phyloP scores from a whole-genome alignment of 2,888 invertebrate genomes.

The Drepana falcataria region DNA sequence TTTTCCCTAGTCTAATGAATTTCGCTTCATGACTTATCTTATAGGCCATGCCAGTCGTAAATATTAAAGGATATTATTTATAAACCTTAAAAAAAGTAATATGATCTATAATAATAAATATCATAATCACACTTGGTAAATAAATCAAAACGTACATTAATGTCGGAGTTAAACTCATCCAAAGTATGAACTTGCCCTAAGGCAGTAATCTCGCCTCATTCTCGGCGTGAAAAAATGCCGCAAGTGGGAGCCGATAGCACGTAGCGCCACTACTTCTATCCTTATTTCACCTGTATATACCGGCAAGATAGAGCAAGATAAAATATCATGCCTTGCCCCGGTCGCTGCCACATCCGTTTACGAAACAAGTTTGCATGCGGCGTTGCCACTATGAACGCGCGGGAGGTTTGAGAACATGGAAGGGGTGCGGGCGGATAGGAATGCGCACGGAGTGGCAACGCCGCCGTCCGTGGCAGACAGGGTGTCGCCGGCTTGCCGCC shows the following conservation, averaged over 20 bases:
- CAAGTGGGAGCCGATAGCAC: slow-evolving; percentile 80
- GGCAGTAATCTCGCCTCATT: slow-evolving; percentile 82
- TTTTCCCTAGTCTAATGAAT: too few species aligned
- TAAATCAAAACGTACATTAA: neutral
- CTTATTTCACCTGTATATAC: slow-evolving; percentile 32
- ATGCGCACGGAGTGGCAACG: slow-evolving; percentile 81
- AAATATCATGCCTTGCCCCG: slow-evolving; percentile 62
- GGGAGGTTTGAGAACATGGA: slow-evolving; percentile 59
- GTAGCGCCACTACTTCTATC: slow-evolving; percentile 75
- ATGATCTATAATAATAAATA: too few species aligned
- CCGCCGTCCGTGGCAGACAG: slow-evolving; percentile 92
- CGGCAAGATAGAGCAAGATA: slow-evolving; percentile 41
- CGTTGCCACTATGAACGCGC: slow-evolving; percentile 75
- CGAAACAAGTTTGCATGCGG: slow-evolving; percentile 83
- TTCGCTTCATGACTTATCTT: too few species aligned
- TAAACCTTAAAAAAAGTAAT: too few species aligned
- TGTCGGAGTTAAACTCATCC: neutral
- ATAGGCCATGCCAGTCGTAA: too few species aligned
- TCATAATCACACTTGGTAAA: too few species aligned
- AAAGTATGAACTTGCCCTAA: slow-evolving; percentile 61
- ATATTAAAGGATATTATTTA: too few species aligned
- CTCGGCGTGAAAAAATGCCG: slow-evolving; percentile 82
- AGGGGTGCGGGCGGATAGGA: slow-evolving; percentile 73
- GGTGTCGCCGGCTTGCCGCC: slow-evolving; percentile 93
- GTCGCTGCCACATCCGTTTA: slow-evolving; percentile 83